Conservation (phyloP, 2,113 vertebrate species). For the Gila orcuttii region DNA sequence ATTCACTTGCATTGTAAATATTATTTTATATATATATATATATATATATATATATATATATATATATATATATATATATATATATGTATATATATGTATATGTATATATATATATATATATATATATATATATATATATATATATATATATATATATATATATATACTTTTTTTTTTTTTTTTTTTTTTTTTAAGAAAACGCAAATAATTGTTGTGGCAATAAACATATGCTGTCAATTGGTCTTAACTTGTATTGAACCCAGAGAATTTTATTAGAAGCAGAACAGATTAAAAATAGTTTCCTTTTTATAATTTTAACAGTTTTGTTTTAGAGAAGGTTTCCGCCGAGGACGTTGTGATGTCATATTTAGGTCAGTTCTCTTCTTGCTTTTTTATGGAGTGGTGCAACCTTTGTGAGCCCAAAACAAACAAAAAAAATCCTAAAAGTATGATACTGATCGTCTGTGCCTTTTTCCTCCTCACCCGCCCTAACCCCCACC, state of each 20-base stretch:
- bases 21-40: too few species aligned
- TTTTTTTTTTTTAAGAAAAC: neutral
- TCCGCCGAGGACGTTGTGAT: slow-evolving; percentile 16
- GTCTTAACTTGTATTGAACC: neutral
- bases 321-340: slow-evolving; percentile 16
- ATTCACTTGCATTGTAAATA: neutral
- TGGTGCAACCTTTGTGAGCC: slow-evolving; percentile 29
- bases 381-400: slow-evolving; percentile 28
- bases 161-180: neutral
- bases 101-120: too few species aligned
- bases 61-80: too few species aligned
- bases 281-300: slow-evolving; percentile 12
- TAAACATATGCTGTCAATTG: neutral
- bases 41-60: too few species aligned
- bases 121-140: too few species aligned
- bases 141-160: too few species aligned
- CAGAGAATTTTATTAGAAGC: neutral
- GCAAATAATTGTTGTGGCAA: neutral
- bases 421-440: slow-evolving; percentile 16
- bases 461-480: slow-evolving; percentile 46
- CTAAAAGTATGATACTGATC: slow-evolving; percentile 50
- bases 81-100: too few species aligned
- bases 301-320: slow-evolving; percentile 18
- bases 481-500: too few species aligned
- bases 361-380: slow-evolving; percentile 20